A percentile compares a stretch with the other conserved stretches of the same genome.
phyloP scores from a whole-genome alignment of 2,888 invertebrate genomes.

The Amphipyra tragopoginis region DNA sequence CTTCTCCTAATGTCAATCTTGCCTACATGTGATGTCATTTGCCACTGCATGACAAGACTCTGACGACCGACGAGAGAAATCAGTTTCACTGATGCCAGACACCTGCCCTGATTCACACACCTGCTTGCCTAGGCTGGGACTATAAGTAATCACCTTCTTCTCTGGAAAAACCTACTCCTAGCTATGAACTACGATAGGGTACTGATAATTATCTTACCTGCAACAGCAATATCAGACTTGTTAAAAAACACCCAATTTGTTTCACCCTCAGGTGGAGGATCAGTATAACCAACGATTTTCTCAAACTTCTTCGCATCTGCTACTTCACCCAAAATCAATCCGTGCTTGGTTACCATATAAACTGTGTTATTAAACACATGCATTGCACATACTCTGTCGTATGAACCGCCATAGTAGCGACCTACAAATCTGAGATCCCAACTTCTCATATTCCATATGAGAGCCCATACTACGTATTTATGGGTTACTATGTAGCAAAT shows the following conservation, averaged over 20 bases:
- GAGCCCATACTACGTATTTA: constrained; percentile 43
- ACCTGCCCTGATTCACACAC: too few species aligned
- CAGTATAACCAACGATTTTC: constrained; percentile 4
- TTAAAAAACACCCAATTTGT: constrained; percentile 56
- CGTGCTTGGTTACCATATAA: constrained; percentile 62
- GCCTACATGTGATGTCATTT: too few species aligned
- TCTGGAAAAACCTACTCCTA: too few species aligned
- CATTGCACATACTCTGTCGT: constrained; percentile 47
- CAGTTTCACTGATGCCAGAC: too few species aligned
- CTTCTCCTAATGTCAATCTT: too few species aligned
- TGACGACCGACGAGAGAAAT: too few species aligned
- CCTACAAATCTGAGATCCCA: constrained; percentile 55
- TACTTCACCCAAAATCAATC: constrained; percentile 50
- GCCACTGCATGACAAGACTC: too few species aligned
- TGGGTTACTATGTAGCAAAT: constrained; percentile 59
- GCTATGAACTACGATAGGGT: neutral
- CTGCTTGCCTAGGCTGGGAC: too few species aligned
- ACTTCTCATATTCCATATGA: constrained; percentile 11
- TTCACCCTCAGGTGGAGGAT: neutral
- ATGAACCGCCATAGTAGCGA: constrained; percentile 54
- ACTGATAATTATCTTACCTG: constrained; percentile 58
- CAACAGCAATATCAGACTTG: constrained; percentile 56
- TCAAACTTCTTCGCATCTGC: constrained; percentile 16
- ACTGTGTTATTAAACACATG: constrained; percentile 55
- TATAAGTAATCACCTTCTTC: too few species aligned